These are phyloP conservation scores for Glaucopsyche alexis DNA, from an alignment of 2,888 invertebrate species.

Conservation along the genomic window DNA sequence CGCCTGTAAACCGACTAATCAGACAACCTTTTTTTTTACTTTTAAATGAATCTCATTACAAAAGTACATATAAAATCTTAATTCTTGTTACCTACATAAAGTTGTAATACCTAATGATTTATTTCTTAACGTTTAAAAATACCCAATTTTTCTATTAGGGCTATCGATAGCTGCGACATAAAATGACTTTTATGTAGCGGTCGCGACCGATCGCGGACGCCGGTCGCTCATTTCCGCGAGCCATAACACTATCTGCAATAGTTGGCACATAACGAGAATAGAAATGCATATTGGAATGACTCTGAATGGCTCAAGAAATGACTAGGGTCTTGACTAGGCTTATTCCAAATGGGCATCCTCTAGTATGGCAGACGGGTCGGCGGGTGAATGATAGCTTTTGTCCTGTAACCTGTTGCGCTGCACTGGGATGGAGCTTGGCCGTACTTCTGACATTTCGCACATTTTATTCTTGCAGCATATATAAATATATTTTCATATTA, in stretches of 20 bases:
- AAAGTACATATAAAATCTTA: no score
- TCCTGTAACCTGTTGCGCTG: slow-evolving; percentile 52
- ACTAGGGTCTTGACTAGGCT: slow-evolving; percentile 2
- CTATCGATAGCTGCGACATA: no score
- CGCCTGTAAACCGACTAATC: no score
- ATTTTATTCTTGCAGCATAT: slow-evolving; percentile 38
- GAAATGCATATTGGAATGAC: slow-evolving; percentile 16
- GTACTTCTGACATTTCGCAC: slow-evolving; percentile 40
- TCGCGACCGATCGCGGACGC: background rate
- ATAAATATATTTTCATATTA: slow-evolving; percentile 20
- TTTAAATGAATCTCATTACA: no score
- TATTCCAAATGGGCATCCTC: slow-evolving; percentile 41
- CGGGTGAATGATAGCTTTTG: slow-evolving; percentile 49
- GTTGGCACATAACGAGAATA: slow-evolving; percentile 4
- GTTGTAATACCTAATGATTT: no score
- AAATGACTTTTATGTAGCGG: background rate
- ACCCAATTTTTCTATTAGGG: no score
- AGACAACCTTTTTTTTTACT: no score
- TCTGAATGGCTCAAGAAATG: slow-evolving; percentile 6
- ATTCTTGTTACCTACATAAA: no score
- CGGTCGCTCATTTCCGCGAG: background rate
- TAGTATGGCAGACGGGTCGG: slow-evolving; percentile 29
- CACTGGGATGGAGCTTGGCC: slow-evolving; percentile 72
- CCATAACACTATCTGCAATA: slow-evolving; percentile 9
- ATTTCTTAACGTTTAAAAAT: no score